phyloP scores from a whole-genome alignment of 2,113 vertebrate species.

The Sitta europaea region DNA sequence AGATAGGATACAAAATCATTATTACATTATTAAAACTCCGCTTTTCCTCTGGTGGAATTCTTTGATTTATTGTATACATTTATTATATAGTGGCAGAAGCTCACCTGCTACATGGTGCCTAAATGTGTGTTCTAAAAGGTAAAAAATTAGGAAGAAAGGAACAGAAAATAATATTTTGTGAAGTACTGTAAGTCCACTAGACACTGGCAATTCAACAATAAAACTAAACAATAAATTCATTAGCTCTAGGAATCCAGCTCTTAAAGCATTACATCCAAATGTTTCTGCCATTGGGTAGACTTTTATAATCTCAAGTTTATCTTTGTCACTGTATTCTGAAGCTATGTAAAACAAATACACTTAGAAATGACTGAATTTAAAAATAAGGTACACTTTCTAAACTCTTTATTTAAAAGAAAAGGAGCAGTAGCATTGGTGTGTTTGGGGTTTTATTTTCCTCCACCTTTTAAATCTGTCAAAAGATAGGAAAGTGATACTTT shows the following conservation, averaged over 20 bases:
- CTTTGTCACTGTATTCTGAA: background rate
- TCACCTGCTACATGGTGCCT: background rate
- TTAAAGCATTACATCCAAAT: background rate
- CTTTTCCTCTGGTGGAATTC: background rate
- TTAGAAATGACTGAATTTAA: background rate
- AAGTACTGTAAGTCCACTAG: background rate
- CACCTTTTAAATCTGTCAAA: background rate
- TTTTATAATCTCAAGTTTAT: background rate
- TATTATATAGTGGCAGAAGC: background rate
- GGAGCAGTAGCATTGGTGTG: background rate
- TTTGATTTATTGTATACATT: background rate
- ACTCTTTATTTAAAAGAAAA: background rate
- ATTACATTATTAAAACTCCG: background rate
- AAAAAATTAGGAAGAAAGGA: slow-evolving; percentile 7
- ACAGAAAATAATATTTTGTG: background rate
- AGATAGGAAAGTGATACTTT: background rate
- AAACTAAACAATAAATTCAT: background rate
- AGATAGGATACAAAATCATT: background rate
- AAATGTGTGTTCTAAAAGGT: background rate
- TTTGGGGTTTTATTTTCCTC: background rate
- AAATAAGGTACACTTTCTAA: background rate
- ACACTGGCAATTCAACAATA: background rate
- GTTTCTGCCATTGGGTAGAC: background rate
- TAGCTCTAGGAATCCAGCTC: background rate
- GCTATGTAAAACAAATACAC: background rate